A percentile compares a stretch with the other conserved stretches of the same genome.
phyloP scores from a whole-genome alignment of 2,113 vertebrate species.

The Vidua chalybeata region DNA sequence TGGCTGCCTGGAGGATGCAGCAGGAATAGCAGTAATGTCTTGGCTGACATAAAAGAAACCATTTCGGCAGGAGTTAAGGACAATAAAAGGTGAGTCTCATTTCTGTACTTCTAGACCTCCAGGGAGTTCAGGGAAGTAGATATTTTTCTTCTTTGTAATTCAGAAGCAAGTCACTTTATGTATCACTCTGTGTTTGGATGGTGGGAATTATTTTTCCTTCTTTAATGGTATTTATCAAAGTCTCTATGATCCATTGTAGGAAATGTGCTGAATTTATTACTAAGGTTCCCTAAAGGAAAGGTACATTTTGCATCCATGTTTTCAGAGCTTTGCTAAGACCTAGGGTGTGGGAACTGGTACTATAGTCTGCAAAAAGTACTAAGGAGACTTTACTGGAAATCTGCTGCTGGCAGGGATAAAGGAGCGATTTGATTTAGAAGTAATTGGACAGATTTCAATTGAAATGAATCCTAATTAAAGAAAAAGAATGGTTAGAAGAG shows the following conservation, averaged over 20 bases:
- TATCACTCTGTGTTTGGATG: neutral
- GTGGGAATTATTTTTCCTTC: neutral
- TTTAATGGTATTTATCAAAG: neutral
- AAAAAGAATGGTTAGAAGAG: neutral
- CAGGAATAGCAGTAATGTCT: constrained; percentile 12
- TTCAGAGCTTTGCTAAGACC: neutral
- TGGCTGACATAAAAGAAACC: constrained; percentile 20
- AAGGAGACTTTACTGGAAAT: neutral
- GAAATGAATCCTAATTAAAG: constrained; percentile 1
- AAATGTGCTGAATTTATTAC: neutral
- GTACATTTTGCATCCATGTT: neutral
- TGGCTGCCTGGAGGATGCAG: constrained; percentile 8
- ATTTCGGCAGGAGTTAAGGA: constrained; percentile 9
- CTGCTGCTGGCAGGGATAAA: neutral
- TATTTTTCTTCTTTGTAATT: neutral
- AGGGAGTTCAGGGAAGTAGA: neutral
- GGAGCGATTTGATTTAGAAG: constrained; percentile 13
- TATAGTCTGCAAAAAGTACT: neutral
- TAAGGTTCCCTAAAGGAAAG: neutral
- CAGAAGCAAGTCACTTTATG: neutral
- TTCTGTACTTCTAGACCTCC: neutral
- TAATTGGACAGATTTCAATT: neutral
- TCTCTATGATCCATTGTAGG: neutral
- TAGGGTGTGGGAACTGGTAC: neutral
- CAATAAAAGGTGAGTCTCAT: neutral